Percentiles rank a stretch among this genome's conserved stretches.
Conservation (phyloP, 1,140 invertebrate species). For the Eciton burchellii region DNA sequence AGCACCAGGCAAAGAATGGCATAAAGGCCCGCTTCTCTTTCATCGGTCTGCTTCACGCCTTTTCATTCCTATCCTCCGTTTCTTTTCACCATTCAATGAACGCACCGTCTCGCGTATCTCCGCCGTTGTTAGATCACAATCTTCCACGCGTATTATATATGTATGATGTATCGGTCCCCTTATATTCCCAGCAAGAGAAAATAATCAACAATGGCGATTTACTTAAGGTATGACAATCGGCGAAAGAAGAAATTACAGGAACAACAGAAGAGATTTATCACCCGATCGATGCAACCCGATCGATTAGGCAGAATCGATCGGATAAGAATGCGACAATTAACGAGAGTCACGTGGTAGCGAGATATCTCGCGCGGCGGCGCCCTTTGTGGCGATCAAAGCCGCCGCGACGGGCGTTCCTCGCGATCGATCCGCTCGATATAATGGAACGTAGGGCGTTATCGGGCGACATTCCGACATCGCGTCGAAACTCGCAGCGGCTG, state of each 20-base stretch:
- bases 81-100: slow-evolving; percentile 45
- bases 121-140: slow-evolving; percentile 1
- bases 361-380: slow-evolving; percentile 15
- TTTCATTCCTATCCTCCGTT: slow-evolving; percentile 60
- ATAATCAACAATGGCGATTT: background rate
- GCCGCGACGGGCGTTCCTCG: slow-evolving; percentile 1
- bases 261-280: background rate
- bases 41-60: slow-evolving; percentile 39
- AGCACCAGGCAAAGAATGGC: slow-evolving; percentile 40
- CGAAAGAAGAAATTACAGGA: background rate
- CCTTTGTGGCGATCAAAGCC: slow-evolving; percentile 29
- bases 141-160: background rate
- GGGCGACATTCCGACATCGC: slow-evolving; percentile 20
- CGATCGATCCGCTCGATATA: slow-evolving; percentile 61
- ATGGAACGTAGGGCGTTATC: slow-evolving; percentile 47
- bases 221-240: background rate
- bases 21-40: slow-evolving; percentile 58
- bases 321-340: slow-evolving; percentile 40
- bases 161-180: background rate
- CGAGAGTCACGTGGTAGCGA: slow-evolving; percentile 13
- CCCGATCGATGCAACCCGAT: background rate
- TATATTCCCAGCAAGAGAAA: background rate
- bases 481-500: slow-evolving; percentile 8
- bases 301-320: slow-evolving; percentile 33
- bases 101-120: background rate